A percentile compares a stretch with the other conserved stretches of the same genome.
These are phyloP conservation scores for Lasioglossum vierecki DNA, from an alignment of 2,888 invertebrate genomes.

Conservation along the genomic window DNA sequence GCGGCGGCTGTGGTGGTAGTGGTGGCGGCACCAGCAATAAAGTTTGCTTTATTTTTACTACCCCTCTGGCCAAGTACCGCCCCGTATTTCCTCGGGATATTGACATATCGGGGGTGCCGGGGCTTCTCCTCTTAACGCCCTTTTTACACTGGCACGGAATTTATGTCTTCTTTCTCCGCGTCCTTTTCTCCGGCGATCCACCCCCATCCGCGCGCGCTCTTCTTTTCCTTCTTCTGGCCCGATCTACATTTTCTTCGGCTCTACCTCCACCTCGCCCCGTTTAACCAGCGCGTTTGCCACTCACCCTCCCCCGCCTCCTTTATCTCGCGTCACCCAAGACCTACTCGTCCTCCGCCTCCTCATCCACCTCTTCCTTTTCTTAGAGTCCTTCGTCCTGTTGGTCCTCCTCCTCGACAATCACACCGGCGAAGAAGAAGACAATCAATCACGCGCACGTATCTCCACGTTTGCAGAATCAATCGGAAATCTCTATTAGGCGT, in stretches of 20 bases:
- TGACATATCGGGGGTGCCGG: slow-evolving; percentile 77
- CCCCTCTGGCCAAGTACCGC: slow-evolving; percentile 73
- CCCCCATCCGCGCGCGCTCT: slow-evolving; percentile 4
- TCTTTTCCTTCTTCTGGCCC: slow-evolving; percentile 9
- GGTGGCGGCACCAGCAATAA: slow-evolving; percentile 72
- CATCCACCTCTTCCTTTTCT: not conserved
- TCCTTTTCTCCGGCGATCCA: slow-evolving; percentile 40
- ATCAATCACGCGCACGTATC: slow-evolving; percentile 71
- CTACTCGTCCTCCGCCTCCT: not conserved
- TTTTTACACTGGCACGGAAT: slow-evolving; percentile 76
- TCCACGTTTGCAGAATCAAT: slow-evolving; percentile 69
- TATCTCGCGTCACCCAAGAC: slow-evolving; percentile 1
- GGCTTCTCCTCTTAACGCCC: slow-evolving; percentile 75
- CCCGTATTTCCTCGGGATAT: slow-evolving; percentile 75
- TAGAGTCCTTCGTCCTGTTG: slow-evolving; percentile 4
- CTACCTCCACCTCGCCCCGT: not conserved
- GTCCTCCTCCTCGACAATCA: slow-evolving; percentile 18
- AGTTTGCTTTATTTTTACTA: slow-evolving; percentile 79
- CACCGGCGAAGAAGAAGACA: slow-evolving; percentile 43
- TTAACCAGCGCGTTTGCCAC: not conserved
- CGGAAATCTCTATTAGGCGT: slow-evolving; percentile 73
- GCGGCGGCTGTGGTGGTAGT: slow-evolving; percentile 19
- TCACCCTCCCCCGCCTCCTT: not conserved
- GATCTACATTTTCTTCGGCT: slow-evolving; percentile 38
- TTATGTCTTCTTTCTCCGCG: slow-evolving; percentile 73